phyloP scores from a whole-genome alignment of 2,113 vertebrate genomes.

The Ptyas mucosa region DNA sequence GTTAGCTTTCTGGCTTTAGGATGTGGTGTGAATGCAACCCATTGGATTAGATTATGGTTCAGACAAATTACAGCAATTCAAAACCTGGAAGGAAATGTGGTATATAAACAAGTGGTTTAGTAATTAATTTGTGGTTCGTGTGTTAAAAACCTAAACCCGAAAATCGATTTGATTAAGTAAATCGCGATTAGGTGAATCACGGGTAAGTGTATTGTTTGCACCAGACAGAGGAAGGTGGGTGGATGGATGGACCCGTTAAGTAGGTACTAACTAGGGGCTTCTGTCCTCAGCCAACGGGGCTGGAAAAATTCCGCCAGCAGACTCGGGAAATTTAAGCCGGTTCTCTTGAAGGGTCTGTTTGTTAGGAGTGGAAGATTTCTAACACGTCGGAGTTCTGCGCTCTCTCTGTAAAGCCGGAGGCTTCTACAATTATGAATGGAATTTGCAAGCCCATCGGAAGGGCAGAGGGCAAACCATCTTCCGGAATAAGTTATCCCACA shows the following conservation, averaged over 20 bases:
- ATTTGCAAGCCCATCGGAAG: not conserved
- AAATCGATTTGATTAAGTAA: not conserved
- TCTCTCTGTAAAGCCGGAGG: not conserved
- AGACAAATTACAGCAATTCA: not conserved
- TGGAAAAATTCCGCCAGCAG: not conserved
- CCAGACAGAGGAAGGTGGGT: not conserved
- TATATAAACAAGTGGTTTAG: not conserved
- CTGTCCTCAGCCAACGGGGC: not conserved
- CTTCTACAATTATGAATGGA: not conserved
- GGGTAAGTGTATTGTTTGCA: not conserved
- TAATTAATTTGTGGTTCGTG: not conserved
- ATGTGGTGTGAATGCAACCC: not conserved
- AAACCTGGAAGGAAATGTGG: not conserved
- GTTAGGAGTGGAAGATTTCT: not conserved
- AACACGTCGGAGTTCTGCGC: not conserved
- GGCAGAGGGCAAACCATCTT: not conserved
- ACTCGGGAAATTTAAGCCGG: not conserved
- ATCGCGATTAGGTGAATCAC: not conserved
- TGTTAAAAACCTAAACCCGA: not conserved
- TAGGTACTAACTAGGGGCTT: not conserved
- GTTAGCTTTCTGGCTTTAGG: not conserved
- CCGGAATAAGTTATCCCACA: not conserved
- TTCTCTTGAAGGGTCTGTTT: not conserved
- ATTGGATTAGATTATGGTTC: not conserved
- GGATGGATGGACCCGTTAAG: not conserved